These are phyloP conservation scores for Apamea anceps DNA, from an alignment of 2,888 invertebrate species.

Conservation along the genomic window DNA sequence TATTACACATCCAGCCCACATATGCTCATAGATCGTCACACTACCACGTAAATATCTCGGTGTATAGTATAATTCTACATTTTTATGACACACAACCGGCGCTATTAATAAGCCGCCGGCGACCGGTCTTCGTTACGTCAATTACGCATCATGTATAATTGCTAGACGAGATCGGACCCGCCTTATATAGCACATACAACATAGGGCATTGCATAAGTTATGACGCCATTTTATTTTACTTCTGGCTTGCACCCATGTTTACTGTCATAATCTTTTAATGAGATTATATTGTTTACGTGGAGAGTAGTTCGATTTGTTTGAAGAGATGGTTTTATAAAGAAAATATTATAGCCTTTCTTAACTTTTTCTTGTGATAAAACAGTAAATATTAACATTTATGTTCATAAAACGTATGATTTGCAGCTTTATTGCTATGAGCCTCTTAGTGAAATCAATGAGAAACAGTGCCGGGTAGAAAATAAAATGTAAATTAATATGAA, in stretches of 20 bases:
- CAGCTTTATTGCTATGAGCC: background rate
- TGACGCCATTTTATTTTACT: slow-evolving; percentile 58
- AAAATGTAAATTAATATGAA: slow-evolving; percentile 16
- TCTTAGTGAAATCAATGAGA: background rate
- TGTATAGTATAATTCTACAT: slow-evolving; percentile 49
- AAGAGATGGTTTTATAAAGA: background rate
- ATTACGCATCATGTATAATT: slow-evolving; percentile 80
- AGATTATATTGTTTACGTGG: background rate
- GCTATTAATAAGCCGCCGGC: slow-evolving; percentile 68
- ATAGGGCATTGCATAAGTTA: slow-evolving; percentile 68
- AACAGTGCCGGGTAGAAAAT: slow-evolving; percentile 6
- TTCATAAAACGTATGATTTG: background rate
- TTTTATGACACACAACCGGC: slow-evolving; percentile 68
- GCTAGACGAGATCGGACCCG: slow-evolving; percentile 69
- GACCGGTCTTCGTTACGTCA: slow-evolving; percentile 83
- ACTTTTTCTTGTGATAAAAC: background rate
- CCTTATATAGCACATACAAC: slow-evolving; percentile 67
- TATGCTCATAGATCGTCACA: slow-evolving; percentile 30
- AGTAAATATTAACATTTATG: background rate
- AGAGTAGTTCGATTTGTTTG: background rate
- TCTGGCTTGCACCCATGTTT: slow-evolving; percentile 29
- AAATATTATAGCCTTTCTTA: background rate
- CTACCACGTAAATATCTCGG: slow-evolving; percentile 29
- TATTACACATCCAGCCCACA: background rate
- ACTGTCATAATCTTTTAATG: slow-evolving; percentile 26